Evolutionary conservation across 1,140 invertebrate genomes (phyloP), one percentile per base, ranked within the genome.

Genomic region (Glomeris maerens): DNA sequence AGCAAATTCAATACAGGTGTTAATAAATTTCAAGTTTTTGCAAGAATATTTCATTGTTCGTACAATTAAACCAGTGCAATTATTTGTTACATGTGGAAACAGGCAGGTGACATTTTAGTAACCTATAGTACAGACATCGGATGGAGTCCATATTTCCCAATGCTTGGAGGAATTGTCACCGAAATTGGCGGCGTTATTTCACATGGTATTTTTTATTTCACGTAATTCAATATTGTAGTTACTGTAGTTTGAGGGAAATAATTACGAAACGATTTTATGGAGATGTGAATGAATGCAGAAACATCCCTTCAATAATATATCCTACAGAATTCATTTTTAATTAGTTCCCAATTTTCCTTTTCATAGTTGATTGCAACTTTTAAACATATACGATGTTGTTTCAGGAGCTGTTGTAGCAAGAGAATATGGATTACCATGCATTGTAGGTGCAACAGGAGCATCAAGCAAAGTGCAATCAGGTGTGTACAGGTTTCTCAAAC

Each of bases 61-160:
- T n/a, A n/a, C n/a, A n/a, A n/a, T n/a, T n/a, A n/a, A n/a, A n/a
- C n/a, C n/a, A n/a, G n/a, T n/a, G n/a, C n/a, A n/a, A n/a, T n/a
- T n/a, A n/a, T n/a, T n/a, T n/a, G n/a, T n/a, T n/a, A n/a, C n/a
- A n/a, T n/a, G 26, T 25, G 7, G 20, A 54, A 64, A 42, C 57
- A 74, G 64, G 56, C 58, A 40, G 83, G 81, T 1, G 84, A 90
- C 60, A 76, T 91, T 54, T 67, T 90, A 38, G 79, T 91, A 49
- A 86, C 84, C 0, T 70, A 74, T 48, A 74, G 74, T 20, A 90
- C 84, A 0, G 85, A 91, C 61, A 82, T 90, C 50, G 85, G 81
- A 14, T 91, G 86, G 86, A 80, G 80, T n/a, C 84, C 85, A 1
- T 89, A 86, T 62, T 91, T 90, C 60, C 83, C 85, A 0, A 69